phyloP scores from a whole-genome alignment of 1,140 invertebrate species.

The Lepidurus packardi region DNA sequence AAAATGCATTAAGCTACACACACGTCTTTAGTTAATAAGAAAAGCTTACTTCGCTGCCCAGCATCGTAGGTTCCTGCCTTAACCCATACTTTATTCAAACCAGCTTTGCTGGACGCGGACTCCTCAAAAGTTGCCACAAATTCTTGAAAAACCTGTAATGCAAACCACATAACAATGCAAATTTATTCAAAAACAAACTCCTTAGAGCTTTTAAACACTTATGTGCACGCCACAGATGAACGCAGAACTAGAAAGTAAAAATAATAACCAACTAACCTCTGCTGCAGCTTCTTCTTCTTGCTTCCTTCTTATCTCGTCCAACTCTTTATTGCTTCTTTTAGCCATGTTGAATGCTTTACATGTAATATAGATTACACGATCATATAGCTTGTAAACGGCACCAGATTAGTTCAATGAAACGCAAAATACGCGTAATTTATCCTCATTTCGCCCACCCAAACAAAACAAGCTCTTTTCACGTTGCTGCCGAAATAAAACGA shows the following conservation, averaged over 20 bases:
- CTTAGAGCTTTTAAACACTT: not conserved
- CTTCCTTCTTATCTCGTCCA: constrained; percentile 79
- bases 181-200: constrained; percentile 20
- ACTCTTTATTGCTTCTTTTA: constrained; percentile 72
- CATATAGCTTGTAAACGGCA: too few species aligned
- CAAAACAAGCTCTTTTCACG: too few species aligned
- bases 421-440: too few species aligned
- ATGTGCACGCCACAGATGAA: not conserved
- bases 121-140: constrained; percentile 97
- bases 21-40: constrained; percentile 7
- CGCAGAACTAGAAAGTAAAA: constrained; percentile 27
- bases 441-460: too few species aligned
- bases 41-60: constrained; percentile 69
- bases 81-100: constrained; percentile 81
- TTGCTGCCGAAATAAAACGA: too few species aligned
- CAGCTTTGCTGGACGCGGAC: constrained; percentile 60
- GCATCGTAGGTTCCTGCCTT: constrained; percentile 95
- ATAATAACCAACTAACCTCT: constrained; percentile 49
- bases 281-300: constrained; percentile 81
- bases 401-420: too few species aligned
- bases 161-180: constrained; percentile 30
- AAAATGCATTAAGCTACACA: constrained; percentile 22
- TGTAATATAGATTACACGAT: too few species aligned
- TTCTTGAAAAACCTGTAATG: constrained; percentile 78
- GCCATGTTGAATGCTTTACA: constrained; percentile 53